Base-by-base conservation (phyloP, 1,140 invertebrate genomes). In the Drosophila ercepeae region DNA sequence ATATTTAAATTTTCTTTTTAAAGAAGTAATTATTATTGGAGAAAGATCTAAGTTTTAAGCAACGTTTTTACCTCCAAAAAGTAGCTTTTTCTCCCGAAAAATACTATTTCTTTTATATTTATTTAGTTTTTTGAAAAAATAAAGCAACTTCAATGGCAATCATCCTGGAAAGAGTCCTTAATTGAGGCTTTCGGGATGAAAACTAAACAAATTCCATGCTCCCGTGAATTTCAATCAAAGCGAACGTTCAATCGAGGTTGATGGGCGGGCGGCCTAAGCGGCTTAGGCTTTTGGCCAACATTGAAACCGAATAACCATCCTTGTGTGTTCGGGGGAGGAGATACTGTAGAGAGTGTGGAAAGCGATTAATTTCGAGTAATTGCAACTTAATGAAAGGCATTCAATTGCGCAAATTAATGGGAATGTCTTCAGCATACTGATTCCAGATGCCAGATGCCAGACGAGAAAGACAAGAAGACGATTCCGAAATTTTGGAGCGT, bases 321-420 rank as follows among this genome's bases (percentile, higher is more conserved):
- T 21, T 21, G n/a, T n/a, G n/a, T n/a, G n/a, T n/a, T n/a, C n/a
- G n/a, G n/a, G n/a, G n/a, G n/a, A n/a, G n/a, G n/a, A n/a, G n/a
- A n/a, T n/a, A n/a, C n/a, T n/a, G n/a, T n/a, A n/a, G n/a, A n/a
- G n/a, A n/a, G n/a, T n/a, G n/a, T n/a, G 53, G 68, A 81, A 81
- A 42, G 52, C 61, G 78, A 83, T 83, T 83, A 70, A 78, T 83
- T 78, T 84, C 53, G 71, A 54, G 60, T 78, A 79, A 83, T 83
- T 79, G 72, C 57, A 79, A 72, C 81, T 83, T 84, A 83, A 83
- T 83, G 75, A 75, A 83, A 83, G 78, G 73, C 75, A 83, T 83
- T 83, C 75, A 86, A 84, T 83, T 83, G 81, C 59, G 60, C 79
- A 83, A 83, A 83, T 84, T 75, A 83, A 78, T 83, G 75, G 59